Conservation (phyloP, 2,113 vertebrate genomes). For the Nerophis ophidion region DNA sequence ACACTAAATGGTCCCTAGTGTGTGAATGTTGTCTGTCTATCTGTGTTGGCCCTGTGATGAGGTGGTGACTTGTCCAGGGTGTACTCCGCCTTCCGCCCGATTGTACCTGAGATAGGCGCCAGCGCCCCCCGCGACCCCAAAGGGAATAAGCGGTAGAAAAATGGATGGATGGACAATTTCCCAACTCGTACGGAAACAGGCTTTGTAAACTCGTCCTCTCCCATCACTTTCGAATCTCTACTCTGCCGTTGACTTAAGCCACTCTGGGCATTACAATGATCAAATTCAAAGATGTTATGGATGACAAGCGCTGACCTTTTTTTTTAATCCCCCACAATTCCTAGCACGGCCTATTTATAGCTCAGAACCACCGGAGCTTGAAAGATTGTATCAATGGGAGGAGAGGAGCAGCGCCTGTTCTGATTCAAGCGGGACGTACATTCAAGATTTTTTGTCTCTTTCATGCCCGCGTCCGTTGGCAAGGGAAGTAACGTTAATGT, state of each 20-base stretch:
- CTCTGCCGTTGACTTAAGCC: conserved; percentile 37
- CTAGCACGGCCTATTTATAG: conserved; percentile 58
- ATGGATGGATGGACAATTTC: too few species aligned
- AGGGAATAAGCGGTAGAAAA: too few species aligned
- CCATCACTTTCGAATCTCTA: conserved; percentile 14
- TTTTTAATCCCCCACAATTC: conserved; percentile 54
- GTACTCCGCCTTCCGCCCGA: too few species aligned
- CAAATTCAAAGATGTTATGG: conserved; percentile 39
- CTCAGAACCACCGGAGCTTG: conserved; percentile 52
- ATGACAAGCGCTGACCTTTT: conserved; percentile 58
- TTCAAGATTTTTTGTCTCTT: conserved; percentile 29
- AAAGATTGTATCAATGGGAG: conserved; percentile 63
- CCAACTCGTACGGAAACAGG: too few species aligned
- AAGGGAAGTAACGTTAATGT: conserved; percentile 31
- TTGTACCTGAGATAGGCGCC: too few species aligned
- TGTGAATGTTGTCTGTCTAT: too few species aligned
- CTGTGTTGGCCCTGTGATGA: too few species aligned
- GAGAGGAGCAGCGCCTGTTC: conserved; percentile 39
- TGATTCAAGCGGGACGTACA: conserved; percentile 49
- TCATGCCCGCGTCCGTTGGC: conserved; percentile 10
- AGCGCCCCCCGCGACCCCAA: too few species aligned
- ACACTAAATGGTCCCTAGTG: too few species aligned
- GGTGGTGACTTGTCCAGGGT: too few species aligned
- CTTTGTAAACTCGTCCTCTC: too few species aligned
- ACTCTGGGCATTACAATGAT: conserved; percentile 49